Evolutionary conservation across 2,113 vertebrate genomes (phyloP).

Genomic region (Uropsilus gracilis): DNA sequence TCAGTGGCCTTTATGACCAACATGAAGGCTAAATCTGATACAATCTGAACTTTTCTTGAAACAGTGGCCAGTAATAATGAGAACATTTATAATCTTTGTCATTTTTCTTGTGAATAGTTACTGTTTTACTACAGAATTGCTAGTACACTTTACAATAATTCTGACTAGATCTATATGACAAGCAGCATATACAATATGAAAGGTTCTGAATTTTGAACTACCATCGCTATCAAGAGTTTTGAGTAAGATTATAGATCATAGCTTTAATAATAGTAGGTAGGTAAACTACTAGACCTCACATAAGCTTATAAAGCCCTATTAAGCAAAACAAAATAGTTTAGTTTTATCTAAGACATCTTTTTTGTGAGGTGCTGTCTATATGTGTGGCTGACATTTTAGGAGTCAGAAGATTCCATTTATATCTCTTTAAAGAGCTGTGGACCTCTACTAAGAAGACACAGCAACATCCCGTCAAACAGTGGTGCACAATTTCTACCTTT

Average conservation of each 20-base stretch:
- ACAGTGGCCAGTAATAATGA: not conserved
- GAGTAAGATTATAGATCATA: not conserved
- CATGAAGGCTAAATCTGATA: not conserved
- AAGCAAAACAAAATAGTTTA: not conserved
- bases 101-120: not conserved
- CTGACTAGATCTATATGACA: not conserved
- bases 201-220: not conserved
- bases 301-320: not conserved
- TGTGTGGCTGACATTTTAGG: constrained; percentile 51
- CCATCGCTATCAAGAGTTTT: not conserved
- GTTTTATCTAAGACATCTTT: not conserved
- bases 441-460: constrained; percentile 68
- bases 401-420: constrained; percentile 55
- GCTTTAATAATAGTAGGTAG: not conserved
- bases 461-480: constrained; percentile 74
- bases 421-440: constrained; percentile 67
- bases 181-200: not conserved
- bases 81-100: not conserved
- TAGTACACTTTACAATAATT: not conserved
- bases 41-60: not conserved
- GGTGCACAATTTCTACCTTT: constrained; percentile 56
- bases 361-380: not conserved
- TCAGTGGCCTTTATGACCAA: not conserved
- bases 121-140: not conserved
- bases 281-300: not conserved